Base-by-base conservation (phyloP, 2,888 invertebrate species). In the Coelogynopora nodosa region DNA sequence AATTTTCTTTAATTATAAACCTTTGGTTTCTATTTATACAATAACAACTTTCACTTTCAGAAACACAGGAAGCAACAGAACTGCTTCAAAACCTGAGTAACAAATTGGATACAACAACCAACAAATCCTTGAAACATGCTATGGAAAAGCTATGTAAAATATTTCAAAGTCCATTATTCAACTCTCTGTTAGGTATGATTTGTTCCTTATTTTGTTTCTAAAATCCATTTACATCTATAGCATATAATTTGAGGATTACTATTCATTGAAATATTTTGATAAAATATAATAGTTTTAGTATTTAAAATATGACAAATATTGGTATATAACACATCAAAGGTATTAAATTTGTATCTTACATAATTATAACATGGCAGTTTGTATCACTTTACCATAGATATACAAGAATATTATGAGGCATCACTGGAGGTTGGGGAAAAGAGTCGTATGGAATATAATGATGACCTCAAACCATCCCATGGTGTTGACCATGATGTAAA, bases 341-440 rank as follows among this genome's bases (percentile, higher is more conserved):
- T n/a, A n/a, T n/a, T n/a, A n/a, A n/a, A n/a, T n/a, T n/a, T n/a
- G n/a, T n/a, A n/a, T n/a, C n/a, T n/a, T n/a, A n/a, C n/a, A n/a
- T n/a, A n/a, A n/a, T n/a, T n/a, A n/a, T n/a, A n/a, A n/a, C n/a
- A n/a, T n/a, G n/a, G n/a, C n/a, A n/a, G n/a, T n/a, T n/a, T n/a
- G 5, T 49, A 13, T 49, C 49, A 13, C 10, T 49, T 49, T 49
- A 49, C 18, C 18, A 23, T 5, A 74, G 74, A 74, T 74, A 26
- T 74, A 5, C 74, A 74, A 26, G 74, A 74, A 26, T 74, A 74
- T 23, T 74, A 74, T 74, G 74, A 13, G 23, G 74, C 74, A 23
- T n/a, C 74, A 5, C 74, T 74, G 18, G 74, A 74, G 27, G 74
- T 74, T 23, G 74, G 74, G 23, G 74, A 74, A 74, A 74, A 74